Base-by-base conservation (phyloP, 2,797 vertebrate genomes). In the Rhynchotus rufescens region DNA sequence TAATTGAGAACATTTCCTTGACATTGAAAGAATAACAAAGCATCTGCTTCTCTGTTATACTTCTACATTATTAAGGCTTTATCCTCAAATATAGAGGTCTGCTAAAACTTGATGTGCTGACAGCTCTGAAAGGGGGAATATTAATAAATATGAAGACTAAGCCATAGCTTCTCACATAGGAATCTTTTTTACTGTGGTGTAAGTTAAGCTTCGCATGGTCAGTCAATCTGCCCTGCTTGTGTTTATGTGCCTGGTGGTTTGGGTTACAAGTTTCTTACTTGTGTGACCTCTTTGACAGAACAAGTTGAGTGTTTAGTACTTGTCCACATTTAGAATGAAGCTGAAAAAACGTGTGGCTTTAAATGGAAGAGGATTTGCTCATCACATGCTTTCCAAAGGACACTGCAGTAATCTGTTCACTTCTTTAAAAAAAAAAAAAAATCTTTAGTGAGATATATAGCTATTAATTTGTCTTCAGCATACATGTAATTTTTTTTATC, bases 161-260 rank as follows among this genome's bases (percentile, higher is more conserved):
- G 74, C 93, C 86, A 81, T 22, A 79, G 81, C 67, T 80, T 90
- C 47, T 90, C 73, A 85, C 45, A n/a, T 13, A 21, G 62, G 16
- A 56, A 10, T 90, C 80, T 59, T 60, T 85, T 73, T 89, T 76
- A 87, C 93, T 94, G 80, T 86, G 79, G 6, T 5, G 3, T 30
- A 73, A 87, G 74, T 89, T 94, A 86, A 84, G 92, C 95, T 96
- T 89, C 84, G 40, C 64, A n/a, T 42, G 73, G 84, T 74, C 87
- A 84, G 84, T 83, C 86, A 90, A 85, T 88, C 95, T 94, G 90
- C 77, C 56, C 69, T 32, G 15, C 49, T 14, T 66, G 52, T 87
- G 19, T 40, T 40, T 69, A 64, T 5, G 0, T 87, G 90, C 80
- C 74, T 67, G 82, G 82, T 92, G 90, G 84, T 42, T 94, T 94